These are phyloP conservation scores for Taurulus bubalis DNA, from an alignment of 2,113 vertebrate species.

Conservation along the genomic window DNA sequence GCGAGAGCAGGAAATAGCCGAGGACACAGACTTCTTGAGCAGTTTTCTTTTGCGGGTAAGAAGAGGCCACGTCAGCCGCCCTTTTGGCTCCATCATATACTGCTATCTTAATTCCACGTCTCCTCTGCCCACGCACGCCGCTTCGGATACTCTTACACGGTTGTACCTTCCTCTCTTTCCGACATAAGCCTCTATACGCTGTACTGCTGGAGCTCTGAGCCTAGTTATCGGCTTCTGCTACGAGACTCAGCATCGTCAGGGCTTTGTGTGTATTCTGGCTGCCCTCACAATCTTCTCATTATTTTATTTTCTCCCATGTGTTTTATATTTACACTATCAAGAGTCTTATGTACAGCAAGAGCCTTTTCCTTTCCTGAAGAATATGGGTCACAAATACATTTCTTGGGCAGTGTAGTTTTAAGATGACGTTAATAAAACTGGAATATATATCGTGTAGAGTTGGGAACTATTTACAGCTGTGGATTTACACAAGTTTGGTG, in stretches of 20 bases:
- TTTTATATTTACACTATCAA: not conserved
- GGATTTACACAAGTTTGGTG: not conserved
- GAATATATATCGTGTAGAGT: not conserved
- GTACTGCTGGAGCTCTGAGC: constrained; percentile 5
- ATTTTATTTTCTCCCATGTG: not conserved
- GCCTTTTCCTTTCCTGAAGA: not conserved
- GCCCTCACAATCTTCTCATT: not conserved
- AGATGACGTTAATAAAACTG: not conserved
- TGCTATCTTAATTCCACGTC: constrained; percentile 51
- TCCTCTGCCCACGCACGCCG: not conserved
- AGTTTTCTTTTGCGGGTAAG: constrained; percentile 16
- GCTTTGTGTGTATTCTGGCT: not conserved
- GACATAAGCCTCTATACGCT: not conserved
- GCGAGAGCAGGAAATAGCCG: constrained; percentile 26
- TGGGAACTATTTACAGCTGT: constrained; percentile 10
- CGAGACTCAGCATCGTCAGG: not conserved
- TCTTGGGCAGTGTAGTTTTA: too few relatives aligned
- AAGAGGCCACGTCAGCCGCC: constrained; percentile 11
- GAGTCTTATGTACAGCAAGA: too few relatives aligned
- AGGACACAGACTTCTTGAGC: constrained; percentile 18
- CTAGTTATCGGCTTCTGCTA: not conserved
- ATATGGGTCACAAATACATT: not conserved
- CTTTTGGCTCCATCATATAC: constrained; percentile 46
- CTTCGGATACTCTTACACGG: constrained; percentile 47
- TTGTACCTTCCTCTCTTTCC: not conserved